A percentile compares a stretch with the other conserved stretches of the same genome.
These are phyloP conservation scores for Botrylloides violaceus DNA, from an alignment of 23 tunicate genomes.

Conservation along the genomic window DNA sequence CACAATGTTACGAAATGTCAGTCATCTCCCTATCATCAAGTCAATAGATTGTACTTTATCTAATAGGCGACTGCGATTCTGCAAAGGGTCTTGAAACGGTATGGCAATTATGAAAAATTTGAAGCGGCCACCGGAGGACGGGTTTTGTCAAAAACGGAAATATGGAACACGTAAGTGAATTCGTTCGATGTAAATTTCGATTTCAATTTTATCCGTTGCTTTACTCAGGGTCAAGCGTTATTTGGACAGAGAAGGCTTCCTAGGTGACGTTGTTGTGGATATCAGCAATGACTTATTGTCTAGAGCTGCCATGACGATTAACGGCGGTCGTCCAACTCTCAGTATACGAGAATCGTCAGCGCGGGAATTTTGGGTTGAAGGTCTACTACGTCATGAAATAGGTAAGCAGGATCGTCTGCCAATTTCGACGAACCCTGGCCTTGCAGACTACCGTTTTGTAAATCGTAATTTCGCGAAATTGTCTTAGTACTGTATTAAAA, in stretches of 20 bases:
- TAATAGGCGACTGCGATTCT: constrained; percentile 76
- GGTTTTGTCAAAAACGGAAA: constrained; percentile 52
- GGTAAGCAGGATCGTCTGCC: no score
- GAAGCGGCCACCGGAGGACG: constrained; percentile 83
- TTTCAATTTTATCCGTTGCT: background rate
- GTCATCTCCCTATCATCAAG: no score
- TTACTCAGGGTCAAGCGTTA: constrained; percentile 29
- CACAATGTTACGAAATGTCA: no score
- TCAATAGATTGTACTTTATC: no score
- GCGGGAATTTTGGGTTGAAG: constrained; percentile 83
- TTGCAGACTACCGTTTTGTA: no score
- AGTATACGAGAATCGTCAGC: constrained; percentile 81
- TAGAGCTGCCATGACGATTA: constrained; percentile 83
- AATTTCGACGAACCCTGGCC: no score
- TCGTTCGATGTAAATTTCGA: background rate
- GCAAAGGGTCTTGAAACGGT: constrained; percentile 48
- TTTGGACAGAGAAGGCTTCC: constrained; percentile 72
- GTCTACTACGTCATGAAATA: constrained; percentile 74
- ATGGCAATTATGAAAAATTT: constrained; percentile 81
- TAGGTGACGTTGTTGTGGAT: constrained; percentile 79
- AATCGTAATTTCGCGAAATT: no score
- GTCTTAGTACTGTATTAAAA: no score
- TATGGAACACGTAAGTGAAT: constrained; percentile 59
- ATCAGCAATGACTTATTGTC: constrained; percentile 72
- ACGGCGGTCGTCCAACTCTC: constrained; percentile 81